phyloP scores from a whole-genome alignment of 1,140 invertebrate genomes.

The Drosophila nigrodunni region DNA sequence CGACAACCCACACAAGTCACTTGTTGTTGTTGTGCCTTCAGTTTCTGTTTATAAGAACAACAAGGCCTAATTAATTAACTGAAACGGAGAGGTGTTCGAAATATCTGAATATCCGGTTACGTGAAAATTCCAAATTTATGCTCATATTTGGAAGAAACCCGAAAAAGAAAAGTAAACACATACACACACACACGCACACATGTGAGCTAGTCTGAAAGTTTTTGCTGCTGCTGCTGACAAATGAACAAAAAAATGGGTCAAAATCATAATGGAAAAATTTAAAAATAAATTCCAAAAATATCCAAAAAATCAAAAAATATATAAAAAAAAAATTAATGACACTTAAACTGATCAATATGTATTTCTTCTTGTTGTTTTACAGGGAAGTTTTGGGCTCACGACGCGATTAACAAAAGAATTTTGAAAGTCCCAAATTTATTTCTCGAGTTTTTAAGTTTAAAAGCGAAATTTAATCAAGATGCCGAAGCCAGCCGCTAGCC shows the following conservation, averaged over 20 bases:
- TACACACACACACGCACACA: slow-evolving; percentile 33
- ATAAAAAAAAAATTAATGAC: not conserved
- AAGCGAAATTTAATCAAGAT: slow-evolving; percentile 87
- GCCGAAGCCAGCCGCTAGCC: slow-evolving; percentile 90
- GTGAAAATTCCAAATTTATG: slow-evolving; percentile 55
- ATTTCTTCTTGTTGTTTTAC: slow-evolving; percentile 78
- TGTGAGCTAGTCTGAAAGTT: slow-evolving; percentile 20
- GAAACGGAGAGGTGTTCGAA: slow-evolving; percentile 55
- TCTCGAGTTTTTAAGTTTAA: slow-evolving; percentile 82
- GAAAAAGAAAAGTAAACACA: slow-evolving; percentile 25
- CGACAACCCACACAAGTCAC: slow-evolving; percentile 79
- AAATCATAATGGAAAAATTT: slow-evolving; percentile 39
- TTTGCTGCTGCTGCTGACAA: slow-evolving; percentile 26
- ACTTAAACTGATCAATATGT: slow-evolving; percentile 24
- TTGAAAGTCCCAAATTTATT: slow-evolving; percentile 80
- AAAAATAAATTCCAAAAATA: slow-evolving; percentile 29
- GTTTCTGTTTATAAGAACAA: slow-evolving; percentile 62
- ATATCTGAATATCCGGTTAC: slow-evolving; percentile 74
- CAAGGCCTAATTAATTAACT: slow-evolving; percentile 66
- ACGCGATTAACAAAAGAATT: slow-evolving; percentile 74
- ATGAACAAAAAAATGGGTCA: slow-evolving; percentile 61
- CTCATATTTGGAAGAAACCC: slow-evolving; percentile 64
- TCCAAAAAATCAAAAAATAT: slow-evolving; percentile 24
- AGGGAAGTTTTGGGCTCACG: slow-evolving; percentile 90
- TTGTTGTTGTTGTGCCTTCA: slow-evolving; percentile 48